Conservation (phyloP, 2,797 vertebrate species). For the Meriones psammophilus region DNA sequence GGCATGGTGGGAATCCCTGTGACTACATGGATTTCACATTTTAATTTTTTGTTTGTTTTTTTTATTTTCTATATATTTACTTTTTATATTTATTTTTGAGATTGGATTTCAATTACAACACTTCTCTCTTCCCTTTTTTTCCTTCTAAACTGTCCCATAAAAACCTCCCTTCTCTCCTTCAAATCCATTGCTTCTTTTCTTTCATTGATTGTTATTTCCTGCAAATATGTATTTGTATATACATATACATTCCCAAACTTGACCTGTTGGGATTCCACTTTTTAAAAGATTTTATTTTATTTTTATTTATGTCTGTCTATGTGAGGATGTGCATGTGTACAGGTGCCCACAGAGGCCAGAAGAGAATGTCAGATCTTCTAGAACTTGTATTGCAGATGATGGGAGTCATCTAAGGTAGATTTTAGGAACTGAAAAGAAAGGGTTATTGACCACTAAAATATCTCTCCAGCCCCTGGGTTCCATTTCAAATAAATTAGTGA, state of each 20-base stretch:
- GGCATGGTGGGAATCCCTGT: neutral
- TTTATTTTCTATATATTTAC: neutral
- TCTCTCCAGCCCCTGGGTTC: neutral
- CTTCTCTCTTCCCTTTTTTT: neutral
- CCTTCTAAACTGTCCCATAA: neutral
- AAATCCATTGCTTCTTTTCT: neutral
- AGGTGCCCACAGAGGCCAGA: neutral
- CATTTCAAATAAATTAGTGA: neutral
- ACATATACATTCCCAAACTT: neutral
- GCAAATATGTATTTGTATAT: neutral
- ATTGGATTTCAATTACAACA: neutral
- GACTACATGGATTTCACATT: neutral
- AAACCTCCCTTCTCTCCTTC: neutral
- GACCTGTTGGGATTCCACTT: neutral
- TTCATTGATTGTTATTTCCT: neutral
- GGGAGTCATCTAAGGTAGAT: neutral
- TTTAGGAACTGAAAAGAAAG: neutral
- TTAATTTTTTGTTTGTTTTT: neutral
- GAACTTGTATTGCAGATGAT: neutral
- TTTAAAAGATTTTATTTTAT: neutral
- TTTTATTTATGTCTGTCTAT: neutral
- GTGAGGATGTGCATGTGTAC: neutral
- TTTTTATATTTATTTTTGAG: neutral
- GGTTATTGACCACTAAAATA: neutral
- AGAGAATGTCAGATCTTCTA: neutral